phyloP scores from a whole-genome alignment of 2,797 vertebrate species.

The Peromyscus melanophrys region DNA sequence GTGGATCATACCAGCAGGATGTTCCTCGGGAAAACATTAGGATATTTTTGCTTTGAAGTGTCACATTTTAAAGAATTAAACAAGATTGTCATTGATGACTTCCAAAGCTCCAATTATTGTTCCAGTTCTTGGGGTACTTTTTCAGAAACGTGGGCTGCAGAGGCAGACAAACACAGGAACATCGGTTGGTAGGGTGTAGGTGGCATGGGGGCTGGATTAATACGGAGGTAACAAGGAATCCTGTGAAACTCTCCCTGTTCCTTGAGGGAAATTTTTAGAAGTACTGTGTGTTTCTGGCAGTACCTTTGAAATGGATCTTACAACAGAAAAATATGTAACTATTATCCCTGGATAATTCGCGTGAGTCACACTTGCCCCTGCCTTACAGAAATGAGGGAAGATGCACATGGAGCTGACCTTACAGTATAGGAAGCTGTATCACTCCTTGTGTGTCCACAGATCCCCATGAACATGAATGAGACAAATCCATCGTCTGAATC shows the following conservation, averaged over 20 bases:
- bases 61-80: constrained; percentile 85
- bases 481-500: background rate
- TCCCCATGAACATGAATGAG: background rate
- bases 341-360: constrained; percentile 82
- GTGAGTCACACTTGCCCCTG: constrained; percentile 80
- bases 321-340: constrained; percentile 79
- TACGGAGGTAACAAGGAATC: constrained; percentile 81
- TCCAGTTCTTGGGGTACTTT: background rate
- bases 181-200: constrained; percentile 78
- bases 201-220: constrained; percentile 83
- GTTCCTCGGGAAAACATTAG: constrained; percentile 87
- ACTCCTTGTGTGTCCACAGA: background rate
- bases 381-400: constrained; percentile 81
- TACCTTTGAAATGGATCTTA: constrained; percentile 84
- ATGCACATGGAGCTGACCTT: constrained; percentile 68
- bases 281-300: constrained; percentile 86
- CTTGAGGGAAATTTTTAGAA: constrained; percentile 85
- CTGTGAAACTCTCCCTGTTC: constrained; percentile 81
- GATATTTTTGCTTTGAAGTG: constrained; percentile 82
- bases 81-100: constrained; percentile 87
- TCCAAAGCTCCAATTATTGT: constrained; percentile 80
- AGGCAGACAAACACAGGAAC: constrained; percentile 81
- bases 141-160: constrained; percentile 81
- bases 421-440: constrained; percentile 18
- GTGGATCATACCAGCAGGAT: constrained; percentile 85